phyloP scores from a whole-genome alignment of 2,797 vertebrate genomes.

The Dermochelys coriacea region DNA sequence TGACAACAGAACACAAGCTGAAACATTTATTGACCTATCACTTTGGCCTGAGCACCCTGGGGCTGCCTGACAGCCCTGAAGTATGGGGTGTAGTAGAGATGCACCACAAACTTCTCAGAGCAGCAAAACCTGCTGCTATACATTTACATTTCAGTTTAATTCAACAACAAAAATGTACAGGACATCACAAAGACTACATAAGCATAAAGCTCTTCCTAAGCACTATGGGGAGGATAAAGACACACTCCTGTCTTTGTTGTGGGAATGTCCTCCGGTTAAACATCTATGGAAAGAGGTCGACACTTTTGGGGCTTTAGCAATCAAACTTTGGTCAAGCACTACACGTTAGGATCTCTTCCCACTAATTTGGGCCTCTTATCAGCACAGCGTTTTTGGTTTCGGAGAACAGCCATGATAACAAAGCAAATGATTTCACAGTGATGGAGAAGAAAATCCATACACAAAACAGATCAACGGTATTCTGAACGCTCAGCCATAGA shows the following conservation, averaged over 20 bases:
- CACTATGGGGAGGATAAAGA: not conserved
- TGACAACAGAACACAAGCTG: not conserved
- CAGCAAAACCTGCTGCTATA: not conserved
- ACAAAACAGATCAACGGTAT: not conserved
- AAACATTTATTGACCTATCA: not conserved
- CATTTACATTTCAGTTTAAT: not conserved
- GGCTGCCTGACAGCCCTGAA: not conserved
- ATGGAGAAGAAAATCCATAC: not conserved
- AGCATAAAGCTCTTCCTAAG: not conserved
- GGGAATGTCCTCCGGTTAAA: conserved; percentile 38
- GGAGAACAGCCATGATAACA: conserved; percentile 38
- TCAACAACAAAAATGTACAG: not conserved
- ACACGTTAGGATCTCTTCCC: conserved; percentile 59
- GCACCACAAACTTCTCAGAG: not conserved
- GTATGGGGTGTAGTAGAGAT: not conserved
- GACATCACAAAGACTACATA: not conserved
- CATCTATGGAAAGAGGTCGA: conserved; percentile 26
- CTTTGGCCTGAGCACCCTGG: not conserved
- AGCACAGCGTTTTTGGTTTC: not conserved
- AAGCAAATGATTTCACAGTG: fast-evolving
- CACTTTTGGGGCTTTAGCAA: conserved; percentile 27
- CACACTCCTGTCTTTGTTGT: fast-evolving
- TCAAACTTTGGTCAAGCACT: conserved; percentile 52
- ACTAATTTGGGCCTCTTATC: conserved; percentile 40
- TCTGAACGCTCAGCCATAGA: not conserved